These are phyloP conservation scores for Macrocentrus cingulum DNA, from an alignment of 1,140 invertebrate species.

Conservation along the genomic window DNA sequence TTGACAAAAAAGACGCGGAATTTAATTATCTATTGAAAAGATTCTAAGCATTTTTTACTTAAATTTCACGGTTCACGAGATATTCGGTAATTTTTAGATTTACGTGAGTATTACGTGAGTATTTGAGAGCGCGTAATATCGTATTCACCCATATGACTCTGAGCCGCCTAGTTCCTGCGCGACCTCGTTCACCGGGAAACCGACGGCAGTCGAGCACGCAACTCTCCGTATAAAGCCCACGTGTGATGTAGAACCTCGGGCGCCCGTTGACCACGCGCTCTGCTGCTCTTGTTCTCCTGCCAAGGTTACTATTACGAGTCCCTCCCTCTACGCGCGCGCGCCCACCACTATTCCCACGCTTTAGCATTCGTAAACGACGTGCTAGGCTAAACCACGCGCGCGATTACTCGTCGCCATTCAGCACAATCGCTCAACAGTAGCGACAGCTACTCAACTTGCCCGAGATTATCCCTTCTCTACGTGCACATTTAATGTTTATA, in stretches of 20 bases:
- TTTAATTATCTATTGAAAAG: too few species aligned
- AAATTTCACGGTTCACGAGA: too few species aligned
- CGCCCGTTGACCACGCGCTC: conserved; percentile 26
- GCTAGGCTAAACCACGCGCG: conserved; percentile 21
- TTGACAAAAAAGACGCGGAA: too few species aligned
- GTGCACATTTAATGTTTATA: too few species aligned
- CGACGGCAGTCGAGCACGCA: conserved; percentile 19
- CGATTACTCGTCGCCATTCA: conserved; percentile 46
- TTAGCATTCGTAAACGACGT: conserved; percentile 49
- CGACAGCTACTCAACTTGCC: conserved; percentile 35
- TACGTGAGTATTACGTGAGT: too few species aligned
- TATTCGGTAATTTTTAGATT: too few species aligned
- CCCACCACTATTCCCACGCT: conserved; percentile 47
- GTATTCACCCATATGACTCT: background rate
- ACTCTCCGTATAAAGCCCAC: conserved; percentile 23
- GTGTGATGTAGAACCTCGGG: conserved; percentile 22
- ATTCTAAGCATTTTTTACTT: too few species aligned
- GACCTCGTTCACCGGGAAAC: conserved; percentile 14
- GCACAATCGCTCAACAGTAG: conserved; percentile 27
- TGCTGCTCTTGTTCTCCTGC: conserved; percentile 28
- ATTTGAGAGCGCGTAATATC: too few species aligned
- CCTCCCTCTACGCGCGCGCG: conserved; percentile 37
- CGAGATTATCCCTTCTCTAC: conserved; percentile 28
- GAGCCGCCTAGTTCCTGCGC: background rate
- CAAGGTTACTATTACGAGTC: conserved; percentile 55